These are phyloP conservation scores for Mus minutoides DNA, from an alignment of 2,797 vertebrate species.

Conservation along the genomic window DNA sequence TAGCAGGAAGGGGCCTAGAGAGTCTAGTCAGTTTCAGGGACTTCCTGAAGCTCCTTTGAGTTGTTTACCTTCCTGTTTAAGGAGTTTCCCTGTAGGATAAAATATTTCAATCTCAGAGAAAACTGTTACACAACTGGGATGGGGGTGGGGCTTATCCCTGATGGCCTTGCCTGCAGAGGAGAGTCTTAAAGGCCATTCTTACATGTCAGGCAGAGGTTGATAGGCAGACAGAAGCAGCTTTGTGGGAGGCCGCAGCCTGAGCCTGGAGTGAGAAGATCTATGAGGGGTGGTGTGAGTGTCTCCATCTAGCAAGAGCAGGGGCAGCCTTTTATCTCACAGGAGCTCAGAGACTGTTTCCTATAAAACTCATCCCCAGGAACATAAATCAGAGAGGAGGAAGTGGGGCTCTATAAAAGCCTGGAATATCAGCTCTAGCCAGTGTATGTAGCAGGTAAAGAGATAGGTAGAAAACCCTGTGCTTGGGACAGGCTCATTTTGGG, in stretches of 20 bases:
- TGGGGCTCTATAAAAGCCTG: constrained; percentile 64
- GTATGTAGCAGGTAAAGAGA: constrained; percentile 37
- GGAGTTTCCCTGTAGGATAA: background rate
- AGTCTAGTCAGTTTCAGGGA: background rate
- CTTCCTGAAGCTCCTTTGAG: background rate
- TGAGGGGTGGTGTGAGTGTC: constrained; percentile 49
- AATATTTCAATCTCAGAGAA: background rate
- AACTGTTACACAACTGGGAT: background rate
- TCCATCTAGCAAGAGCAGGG: background rate
- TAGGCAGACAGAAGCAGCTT: background rate
- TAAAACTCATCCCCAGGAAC: constrained; percentile 60
- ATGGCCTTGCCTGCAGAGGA: rapidly evolving
- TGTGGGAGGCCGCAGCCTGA: background rate
- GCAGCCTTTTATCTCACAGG: constrained; percentile 74
- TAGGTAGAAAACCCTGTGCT: constrained; percentile 73
- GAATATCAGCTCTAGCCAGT: constrained; percentile 60
- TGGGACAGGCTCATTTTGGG: background rate
- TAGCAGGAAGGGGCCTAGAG: too few species aligned
- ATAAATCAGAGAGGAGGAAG: constrained; percentile 75
- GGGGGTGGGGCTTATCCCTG: background rate
- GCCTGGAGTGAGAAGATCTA: constrained; percentile 43
- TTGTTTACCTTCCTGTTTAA: background rate
- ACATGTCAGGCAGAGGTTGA: background rate
- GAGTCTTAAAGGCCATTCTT: rapidly evolving
- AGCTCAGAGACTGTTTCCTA: constrained; percentile 53